A percentile compares a stretch with the other conserved stretches of the same genome.
Conservation (phyloP, 2,888 invertebrate species). For the Acronicta aceris region DNA sequence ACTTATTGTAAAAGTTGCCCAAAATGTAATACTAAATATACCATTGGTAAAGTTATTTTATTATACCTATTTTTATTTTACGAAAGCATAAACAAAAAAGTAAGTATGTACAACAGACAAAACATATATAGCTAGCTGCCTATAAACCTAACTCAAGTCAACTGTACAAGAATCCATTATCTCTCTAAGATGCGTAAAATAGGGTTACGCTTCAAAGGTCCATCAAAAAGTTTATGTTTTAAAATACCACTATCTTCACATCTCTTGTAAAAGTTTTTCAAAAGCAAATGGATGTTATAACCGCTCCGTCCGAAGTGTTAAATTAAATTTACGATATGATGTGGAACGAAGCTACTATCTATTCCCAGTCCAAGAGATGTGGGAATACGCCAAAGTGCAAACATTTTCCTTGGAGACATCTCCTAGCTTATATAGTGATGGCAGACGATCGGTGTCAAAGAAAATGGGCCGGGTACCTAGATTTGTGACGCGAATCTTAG, state of each 20-base stretch:
- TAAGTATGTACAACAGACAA: too few species aligned
- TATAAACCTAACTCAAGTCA: too few species aligned
- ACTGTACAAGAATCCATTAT: too few species aligned
- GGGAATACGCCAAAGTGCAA: conserved; percentile 73
- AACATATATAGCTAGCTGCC: too few species aligned
- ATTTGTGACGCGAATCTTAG: conserved; percentile 22
- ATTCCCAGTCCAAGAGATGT: conserved; percentile 49
- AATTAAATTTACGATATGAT: conserved; percentile 71
- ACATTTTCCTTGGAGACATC: conserved; percentile 60
- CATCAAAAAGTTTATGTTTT: too few species aligned
- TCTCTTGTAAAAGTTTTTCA: conserved; percentile 34
- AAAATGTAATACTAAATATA: too few species aligned
- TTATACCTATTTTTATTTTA: too few species aligned
- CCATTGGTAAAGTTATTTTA: too few species aligned
- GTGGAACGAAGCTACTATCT: conserved; percentile 42
- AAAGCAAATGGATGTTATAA: conserved; percentile 53
- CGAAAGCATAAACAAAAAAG: too few species aligned
- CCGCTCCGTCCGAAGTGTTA: conserved; percentile 61
- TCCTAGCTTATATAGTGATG: conserved; percentile 54
- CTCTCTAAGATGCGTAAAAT: too few species aligned
- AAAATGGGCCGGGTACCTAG: conserved; percentile 29
- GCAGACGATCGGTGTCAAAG: conserved; percentile 39
- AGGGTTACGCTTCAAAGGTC: too few species aligned
- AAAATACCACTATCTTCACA: conserved; percentile 1
- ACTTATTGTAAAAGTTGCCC: too few species aligned